Base-by-base conservation (phyloP, 1,140 invertebrate species). In the Ips nitidus region DNA sequence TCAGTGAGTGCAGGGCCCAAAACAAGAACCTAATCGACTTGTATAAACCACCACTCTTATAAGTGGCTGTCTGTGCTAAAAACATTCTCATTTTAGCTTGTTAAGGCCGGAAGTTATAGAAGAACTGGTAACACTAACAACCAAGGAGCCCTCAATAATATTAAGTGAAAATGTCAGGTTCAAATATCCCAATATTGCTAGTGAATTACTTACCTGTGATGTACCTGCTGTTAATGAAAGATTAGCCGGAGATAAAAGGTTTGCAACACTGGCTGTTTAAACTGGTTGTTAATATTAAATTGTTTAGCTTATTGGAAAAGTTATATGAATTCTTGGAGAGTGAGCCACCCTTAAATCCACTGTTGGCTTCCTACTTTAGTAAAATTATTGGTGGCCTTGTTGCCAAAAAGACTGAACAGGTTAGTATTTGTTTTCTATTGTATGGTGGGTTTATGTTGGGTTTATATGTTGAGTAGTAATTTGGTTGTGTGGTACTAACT, bases 351-450 rank as follows among this genome's bases (percentile, higher is more conserved):
- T 84, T 98, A 53, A 98, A 98, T 85, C 94, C 96, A 68, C 83
- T 98, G 61, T 85, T 98, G 75, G 94, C 95, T 43, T 97, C 94
- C 72, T 98, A 96, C 86, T 97, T 97, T 84, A 95, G 93, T 82
- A 96, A 95, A 87, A 94, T 94, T 61, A 88, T 98, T 81, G 90
- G 92, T 75, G 89, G 93, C 80, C 85, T 97, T 74, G 88, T 97
- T 70, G 88, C 89, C 67, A 87, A 90, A 78, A 93, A 92, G 80
- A 86, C 86, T 79, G 89, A 90, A 80, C 86, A 88, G 85, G 90
- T 92, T 81, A 82, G 81, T 79, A 47, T 56, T 67, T 60, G 50
- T 63, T 52, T 61, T 69, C 43, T 50, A 6, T 38, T 1, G 2
- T 22, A 22, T 55, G 37, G 7, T 47, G 45, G 45, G 45, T n/a